Conservation (phyloP, 2,113 vertebrate genomes). For the Empidonax traillii region DNA sequence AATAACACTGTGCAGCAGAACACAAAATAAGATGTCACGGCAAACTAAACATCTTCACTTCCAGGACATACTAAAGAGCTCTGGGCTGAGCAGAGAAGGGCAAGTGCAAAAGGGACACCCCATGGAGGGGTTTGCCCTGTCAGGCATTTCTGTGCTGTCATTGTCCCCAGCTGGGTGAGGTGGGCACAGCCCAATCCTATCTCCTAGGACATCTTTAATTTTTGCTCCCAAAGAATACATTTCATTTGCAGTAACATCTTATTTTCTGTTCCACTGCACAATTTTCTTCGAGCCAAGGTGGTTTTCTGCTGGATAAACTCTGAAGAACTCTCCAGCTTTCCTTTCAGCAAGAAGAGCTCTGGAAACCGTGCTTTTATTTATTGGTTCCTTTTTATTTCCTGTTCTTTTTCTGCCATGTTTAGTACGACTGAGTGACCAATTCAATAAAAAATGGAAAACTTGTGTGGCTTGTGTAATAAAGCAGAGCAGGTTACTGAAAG, state of each 20-base stretch:
- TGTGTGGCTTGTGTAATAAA: slow-evolving; percentile 69
- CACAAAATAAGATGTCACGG: slow-evolving; percentile 81
- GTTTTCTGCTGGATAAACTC: slow-evolving; percentile 70
- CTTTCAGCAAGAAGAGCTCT: slow-evolving; percentile 60
- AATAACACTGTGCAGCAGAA: slow-evolving; percentile 79
- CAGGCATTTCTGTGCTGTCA: slow-evolving; percentile 11
- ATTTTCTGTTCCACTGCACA: slow-evolving; percentile 81
- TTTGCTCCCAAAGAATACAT: slow-evolving; percentile 70
- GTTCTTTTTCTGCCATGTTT: slow-evolving; percentile 73
- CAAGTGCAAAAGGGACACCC: not conserved
- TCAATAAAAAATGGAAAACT: slow-evolving; percentile 72
- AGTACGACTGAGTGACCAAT: slow-evolving; percentile 74
- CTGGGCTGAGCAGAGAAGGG: not conserved
- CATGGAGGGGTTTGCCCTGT: not conserved
- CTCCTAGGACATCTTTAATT: slow-evolving; percentile 63
- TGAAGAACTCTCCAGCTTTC: slow-evolving; percentile 63
- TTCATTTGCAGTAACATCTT: slow-evolving; percentile 76
- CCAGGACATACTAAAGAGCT: slow-evolving; percentile 60
- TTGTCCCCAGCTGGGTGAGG: not conserved
- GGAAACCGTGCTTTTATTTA: slow-evolving; percentile 69
- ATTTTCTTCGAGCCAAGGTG: slow-evolving; percentile 73
- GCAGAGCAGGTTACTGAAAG: slow-evolving; percentile 42
- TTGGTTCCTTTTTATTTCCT: slow-evolving; percentile 67
- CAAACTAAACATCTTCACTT: slow-evolving; percentile 74
- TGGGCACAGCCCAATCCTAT: not conserved